Percentiles rank a stretch among this genome's conserved stretches.
Evolutionary conservation across 1,140 invertebrate species (phyloP).

Genomic region (Drosophila biarmipes): DNA sequence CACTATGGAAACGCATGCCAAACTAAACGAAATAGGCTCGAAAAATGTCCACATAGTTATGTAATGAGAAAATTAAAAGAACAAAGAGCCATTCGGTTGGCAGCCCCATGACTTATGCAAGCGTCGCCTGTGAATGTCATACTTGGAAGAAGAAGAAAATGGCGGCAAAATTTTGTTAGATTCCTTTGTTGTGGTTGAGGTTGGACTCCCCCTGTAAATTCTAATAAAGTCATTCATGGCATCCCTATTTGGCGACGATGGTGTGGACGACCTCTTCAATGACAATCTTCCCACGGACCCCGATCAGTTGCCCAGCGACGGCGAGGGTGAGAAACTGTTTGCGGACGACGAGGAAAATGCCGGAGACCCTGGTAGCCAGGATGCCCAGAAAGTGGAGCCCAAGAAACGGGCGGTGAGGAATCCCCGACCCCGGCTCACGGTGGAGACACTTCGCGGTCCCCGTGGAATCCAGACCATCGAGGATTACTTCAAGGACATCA

Average conservation of each 20-base stretch:
- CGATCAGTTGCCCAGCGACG: slow-evolving; percentile 70
- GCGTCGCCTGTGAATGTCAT: slow-evolving; percentile 28
- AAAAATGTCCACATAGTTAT: slow-evolving; percentile 45
- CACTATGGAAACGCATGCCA: background rate
- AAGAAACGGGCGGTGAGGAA: slow-evolving; percentile 87
- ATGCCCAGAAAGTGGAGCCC: slow-evolving; percentile 75
- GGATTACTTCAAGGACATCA: slow-evolving; percentile 92
- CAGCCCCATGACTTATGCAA: slow-evolving; percentile 27
- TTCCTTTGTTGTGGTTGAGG: slow-evolving; percentile 7
- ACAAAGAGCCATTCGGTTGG: slow-evolving; percentile 51
- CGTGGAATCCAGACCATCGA: slow-evolving; percentile 92
- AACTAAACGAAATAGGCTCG: background rate
- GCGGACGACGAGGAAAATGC: slow-evolving; percentile 57
- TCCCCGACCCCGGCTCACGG: slow-evolving; percentile 90
- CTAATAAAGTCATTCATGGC: slow-evolving; percentile 42
- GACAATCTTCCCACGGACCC: slow-evolving; percentile 55
- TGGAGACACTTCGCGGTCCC: slow-evolving; percentile 89
- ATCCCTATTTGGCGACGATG: slow-evolving; percentile 79
- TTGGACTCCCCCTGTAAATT: background rate
- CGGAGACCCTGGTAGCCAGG: slow-evolving; percentile 24
- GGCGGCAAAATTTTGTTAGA: slow-evolving; percentile 67
- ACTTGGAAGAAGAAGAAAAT: slow-evolving; percentile 62
- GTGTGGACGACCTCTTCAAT: slow-evolving; percentile 76
- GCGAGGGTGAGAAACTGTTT: slow-evolving; percentile 68
- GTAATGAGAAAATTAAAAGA: slow-evolving; percentile 24